Base-by-base conservation (phyloP, 2,113 vertebrate genomes). In the Bufo bufo region DNA sequence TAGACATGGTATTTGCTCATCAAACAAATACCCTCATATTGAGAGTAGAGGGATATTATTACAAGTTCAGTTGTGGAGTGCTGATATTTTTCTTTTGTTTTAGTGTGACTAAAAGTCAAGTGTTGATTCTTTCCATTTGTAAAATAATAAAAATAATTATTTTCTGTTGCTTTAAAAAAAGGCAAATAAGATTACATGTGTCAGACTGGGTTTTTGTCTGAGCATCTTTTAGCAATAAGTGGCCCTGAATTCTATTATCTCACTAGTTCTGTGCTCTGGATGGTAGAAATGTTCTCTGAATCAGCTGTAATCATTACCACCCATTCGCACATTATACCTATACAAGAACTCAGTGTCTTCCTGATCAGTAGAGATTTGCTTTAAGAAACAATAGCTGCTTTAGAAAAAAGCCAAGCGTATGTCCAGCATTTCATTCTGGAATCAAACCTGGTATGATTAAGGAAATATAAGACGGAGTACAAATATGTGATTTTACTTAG, bases 211-310 rank as follows among this genome's bases (percentile, higher is more conserved):
- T 91, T 89, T 0, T 91, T 93, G 92, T 91, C 92, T 86, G 81
- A 91, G 91, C 93, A 95, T 93, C 93, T 94, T 93, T 94, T 93
- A 94, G 94, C 94, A 94, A 94, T 96, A 95, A 94, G 94, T 95
- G 94, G 93, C 91, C 94, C 93, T 93, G 90, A 89, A 89, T 93
- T 93, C 93, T 94, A 94, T 96, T 95, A 94, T 95, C 94, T 90
- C 83, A 94, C 91, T 93, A 91, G 93, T 95, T 96, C 94, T 95
- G 92, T 92, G 92, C 92, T 94, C 91, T 93, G 94, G 95, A 95
- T 93, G 93, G 93, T 92, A 93, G 90, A 93, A 94, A 91, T 0
- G 89, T 92, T 94, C 92, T 92, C 89, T 91, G 91, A 93, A 95
- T 92, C 93, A 93, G 91, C 91, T 92, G 94, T 93, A 83, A 92